These are phyloP conservation scores for Clupea harengus DNA, from an alignment of 2,113 vertebrate genomes.

Conservation along the genomic window DNA sequence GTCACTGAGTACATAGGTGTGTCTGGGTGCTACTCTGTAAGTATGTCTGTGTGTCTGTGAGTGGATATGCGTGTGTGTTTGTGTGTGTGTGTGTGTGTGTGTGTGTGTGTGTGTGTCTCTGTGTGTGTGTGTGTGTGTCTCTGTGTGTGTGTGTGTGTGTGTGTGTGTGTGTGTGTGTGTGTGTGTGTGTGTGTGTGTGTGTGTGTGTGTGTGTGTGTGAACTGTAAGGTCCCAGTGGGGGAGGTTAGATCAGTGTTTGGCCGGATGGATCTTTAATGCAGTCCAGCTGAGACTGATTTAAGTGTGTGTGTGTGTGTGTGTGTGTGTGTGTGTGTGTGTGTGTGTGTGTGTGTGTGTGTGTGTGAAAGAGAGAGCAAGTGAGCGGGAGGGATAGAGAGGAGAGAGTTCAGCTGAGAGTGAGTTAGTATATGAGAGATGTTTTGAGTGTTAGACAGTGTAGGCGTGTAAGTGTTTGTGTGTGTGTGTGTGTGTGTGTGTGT, in stretches of 20 bases:
- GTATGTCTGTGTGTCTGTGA: slow-evolving; percentile 17
- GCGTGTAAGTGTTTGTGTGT: background rate
- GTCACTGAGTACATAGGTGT: too few species aligned
- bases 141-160: slow-evolving; percentile 18
- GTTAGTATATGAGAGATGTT: too few species aligned
- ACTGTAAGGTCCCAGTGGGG: slow-evolving; percentile 35
- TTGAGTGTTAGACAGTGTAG: too few species aligned
- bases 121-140: slow-evolving; percentile 8
- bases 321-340: slow-evolving; percentile 9
- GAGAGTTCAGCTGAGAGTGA: too few species aligned
- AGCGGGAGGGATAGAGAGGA: background rate
- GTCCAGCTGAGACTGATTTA: slow-evolving; percentile 41
- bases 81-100: slow-evolving; percentile 8
- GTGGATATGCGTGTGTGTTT: background rate
- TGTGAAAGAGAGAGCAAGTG: background rate
- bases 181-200: slow-evolving; percentile 27
- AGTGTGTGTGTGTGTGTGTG: background rate
- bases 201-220: slow-evolving; percentile 41
- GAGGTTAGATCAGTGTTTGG: slow-evolving; percentile 47
- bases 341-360: background rate
- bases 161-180: slow-evolving; percentile 2
- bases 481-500: background rate
- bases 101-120: slow-evolving; percentile 20
- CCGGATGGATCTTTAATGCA: slow-evolving; percentile 39
- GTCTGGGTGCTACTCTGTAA: slow-evolving; percentile 9